phyloP scores from a whole-genome alignment of 2,888 invertebrate species.

The Criorhina ranunculi region DNA sequence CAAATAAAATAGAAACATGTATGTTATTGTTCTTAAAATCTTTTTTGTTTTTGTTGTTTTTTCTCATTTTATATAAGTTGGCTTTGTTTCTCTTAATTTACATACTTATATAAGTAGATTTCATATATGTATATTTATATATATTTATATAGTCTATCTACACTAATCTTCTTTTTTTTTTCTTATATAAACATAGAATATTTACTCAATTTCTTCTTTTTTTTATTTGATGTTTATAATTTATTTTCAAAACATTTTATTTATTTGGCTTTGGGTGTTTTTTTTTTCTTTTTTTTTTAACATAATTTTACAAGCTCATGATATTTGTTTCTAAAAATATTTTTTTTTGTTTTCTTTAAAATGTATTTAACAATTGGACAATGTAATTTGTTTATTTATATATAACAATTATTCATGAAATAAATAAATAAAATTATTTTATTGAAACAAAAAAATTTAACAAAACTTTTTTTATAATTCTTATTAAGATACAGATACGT shows the following conservation, averaged over 20 bases:
- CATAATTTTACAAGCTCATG: constrained; percentile 71
- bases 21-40: constrained; percentile 24
- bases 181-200: constrained; percentile 21
- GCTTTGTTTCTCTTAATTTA: constrained; percentile 15
- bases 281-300: constrained; percentile 27
- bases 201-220: background rate
- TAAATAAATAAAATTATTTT: constrained; percentile 4
- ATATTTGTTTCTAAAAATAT: constrained; percentile 61
- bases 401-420: constrained; percentile 26
- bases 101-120: constrained; percentile 12
- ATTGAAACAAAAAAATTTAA: background rate
- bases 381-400: constrained; percentile 20
- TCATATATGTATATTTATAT: constrained; percentile 47
- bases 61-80: background rate
- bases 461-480: background rate
- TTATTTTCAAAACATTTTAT: constrained; percentile 34
- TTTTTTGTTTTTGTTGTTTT: constrained; percentile 8
- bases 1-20: constrained; percentile 38
- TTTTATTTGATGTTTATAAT: constrained; percentile 22
- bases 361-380: constrained; percentile 69
- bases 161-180: constrained; percentile 31
- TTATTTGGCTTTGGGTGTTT: background rate
- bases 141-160: constrained; percentile 74
- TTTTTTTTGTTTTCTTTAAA: constrained; percentile 43
- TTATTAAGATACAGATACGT: background rate